Percentiles rank a stretch among this genome's conserved stretches.
Conservation (phyloP, 2,113 vertebrate species). For the Galeopterus variegatus region DNA sequence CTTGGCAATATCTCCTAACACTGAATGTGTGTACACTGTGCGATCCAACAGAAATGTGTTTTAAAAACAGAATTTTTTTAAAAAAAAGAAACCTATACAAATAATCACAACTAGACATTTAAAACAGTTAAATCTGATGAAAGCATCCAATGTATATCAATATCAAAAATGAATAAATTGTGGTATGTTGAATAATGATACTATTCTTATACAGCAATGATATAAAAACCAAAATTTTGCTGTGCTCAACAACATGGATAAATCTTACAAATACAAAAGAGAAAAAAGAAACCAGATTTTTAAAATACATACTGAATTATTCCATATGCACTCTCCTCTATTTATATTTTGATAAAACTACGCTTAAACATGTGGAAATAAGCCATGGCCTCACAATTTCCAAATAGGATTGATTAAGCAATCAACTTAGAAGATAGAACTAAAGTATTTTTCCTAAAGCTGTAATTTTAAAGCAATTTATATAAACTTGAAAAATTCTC, state of each 20-base stretch:
- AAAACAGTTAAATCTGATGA: not conserved
- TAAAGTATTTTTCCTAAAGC: not conserved
- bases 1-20: not conserved
- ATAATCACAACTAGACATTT: not conserved
- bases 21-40: not conserved
- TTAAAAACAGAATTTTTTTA: not conserved
- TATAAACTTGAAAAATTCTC: constrained; percentile 28
- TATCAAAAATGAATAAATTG: not conserved
- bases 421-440: not conserved
- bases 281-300: not conserved
- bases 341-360: not conserved
- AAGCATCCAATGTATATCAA: not conserved
- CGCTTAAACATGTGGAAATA: not conserved
- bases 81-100: not conserved
- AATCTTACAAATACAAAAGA: not conserved
- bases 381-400: not conserved
- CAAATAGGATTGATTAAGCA: not conserved
- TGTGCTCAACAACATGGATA: not conserved
- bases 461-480: constrained; percentile 25
- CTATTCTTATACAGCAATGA: not conserved
- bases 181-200: not conserved
- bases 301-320: not conserved
- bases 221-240: not conserved
- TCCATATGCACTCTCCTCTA: accelerated
- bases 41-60: not conserved